These are phyloP conservation scores for Brachypterus glaber DNA, from an alignment of 2,888 invertebrate species.

Conservation along the genomic window DNA sequence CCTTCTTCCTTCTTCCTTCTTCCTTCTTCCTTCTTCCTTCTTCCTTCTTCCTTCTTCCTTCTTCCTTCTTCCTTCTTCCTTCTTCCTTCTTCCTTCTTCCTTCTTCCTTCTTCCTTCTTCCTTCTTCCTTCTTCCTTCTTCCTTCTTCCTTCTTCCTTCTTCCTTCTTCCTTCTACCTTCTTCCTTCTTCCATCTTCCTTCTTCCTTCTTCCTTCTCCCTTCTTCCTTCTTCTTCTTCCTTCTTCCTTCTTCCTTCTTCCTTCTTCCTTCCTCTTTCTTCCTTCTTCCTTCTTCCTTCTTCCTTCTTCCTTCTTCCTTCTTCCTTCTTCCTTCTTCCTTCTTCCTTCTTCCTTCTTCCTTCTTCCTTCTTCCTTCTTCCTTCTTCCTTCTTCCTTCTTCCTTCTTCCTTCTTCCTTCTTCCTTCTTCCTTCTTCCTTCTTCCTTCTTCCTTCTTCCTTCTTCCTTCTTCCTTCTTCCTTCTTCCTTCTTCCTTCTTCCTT, in stretches of 20 bases:
- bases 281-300: slow-evolving; percentile 11
- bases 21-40: slow-evolving; percentile 2
- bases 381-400: slow-evolving; percentile 13
- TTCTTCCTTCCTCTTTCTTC: slow-evolving; percentile 9
- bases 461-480: too few relatives aligned
- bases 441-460: too few relatives aligned
- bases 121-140: too few relatives aligned
- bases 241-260: slow-evolving; percentile 10
- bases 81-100: slow-evolving; percentile 2
- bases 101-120: slow-evolving; percentile 1
- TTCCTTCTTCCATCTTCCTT: slow-evolving; percentile 8
- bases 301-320: slow-evolving; percentile 9
- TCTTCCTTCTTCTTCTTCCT: background rate
- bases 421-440: too few relatives aligned
- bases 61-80: slow-evolving; percentile 2
- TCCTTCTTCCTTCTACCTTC: slow-evolving; percentile 6
- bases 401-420: slow-evolving; percentile 13
- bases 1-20: slow-evolving; percentile 2
- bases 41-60: slow-evolving; percentile 2
- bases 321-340: slow-evolving; percentile 12
- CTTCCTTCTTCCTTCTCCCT: slow-evolving; percentile 7
- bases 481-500: too few relatives aligned
- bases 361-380: slow-evolving; percentile 10
- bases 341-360: slow-evolving; percentile 13
- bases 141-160: background rate